Evolutionary conservation across 1,140 invertebrate genomes (phyloP).

Genomic region (Hycleus cichorii): DNA sequence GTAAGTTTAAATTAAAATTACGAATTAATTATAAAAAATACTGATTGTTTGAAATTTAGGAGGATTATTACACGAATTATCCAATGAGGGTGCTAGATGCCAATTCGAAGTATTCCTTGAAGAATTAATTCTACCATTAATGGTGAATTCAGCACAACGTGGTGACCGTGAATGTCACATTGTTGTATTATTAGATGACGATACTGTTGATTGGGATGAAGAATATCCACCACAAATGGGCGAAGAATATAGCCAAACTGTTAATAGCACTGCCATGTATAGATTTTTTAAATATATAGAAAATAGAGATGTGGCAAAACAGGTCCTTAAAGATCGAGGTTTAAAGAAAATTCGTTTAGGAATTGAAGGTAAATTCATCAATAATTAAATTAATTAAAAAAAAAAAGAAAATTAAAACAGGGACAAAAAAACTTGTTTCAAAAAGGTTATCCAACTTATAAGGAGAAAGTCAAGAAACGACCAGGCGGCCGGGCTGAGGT

Average conservation of each 20-base stretch:
- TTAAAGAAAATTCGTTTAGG: slow-evolving; percentile 98
- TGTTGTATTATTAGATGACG: slow-evolving; percentile 91
- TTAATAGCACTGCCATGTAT: slow-evolving; percentile 87
- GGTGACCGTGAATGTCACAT: slow-evolving; percentile 87
- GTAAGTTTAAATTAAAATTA: slow-evolving; percentile 45
- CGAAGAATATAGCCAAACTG: slow-evolving; percentile 94
- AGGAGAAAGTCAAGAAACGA: slow-evolving; percentile 90
- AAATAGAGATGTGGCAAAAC: slow-evolving; percentile 97
- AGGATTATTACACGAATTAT: slow-evolving; percentile 93
- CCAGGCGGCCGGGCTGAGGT: slow-evolving; percentile 90
- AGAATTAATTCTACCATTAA: slow-evolving; percentile 87
- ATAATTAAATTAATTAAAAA: neutral
- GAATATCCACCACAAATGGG: slow-evolving; percentile 99
- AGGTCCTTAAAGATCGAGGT: slow-evolving; percentile 95
- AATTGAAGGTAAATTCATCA: slow-evolving; percentile 68
- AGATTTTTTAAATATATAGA: slow-evolving; percentile 99
- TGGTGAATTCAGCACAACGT: slow-evolving; percentile 91
- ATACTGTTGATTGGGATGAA: slow-evolving; percentile 97
- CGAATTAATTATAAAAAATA: slow-evolving; percentile 12
- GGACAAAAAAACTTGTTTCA: neutral
- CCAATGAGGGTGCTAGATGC: slow-evolving; percentile 94
- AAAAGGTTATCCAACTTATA: slow-evolving; percentile 91
- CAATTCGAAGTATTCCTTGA: slow-evolving; percentile 97
- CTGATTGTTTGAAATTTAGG: slow-evolving; percentile 46
- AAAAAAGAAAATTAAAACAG: neutral